Evolutionary conservation across 1,140 invertebrate species (phyloP), one percentile per base, ranked within the genome.

Genomic region (Pteromalus puparum): DNA sequence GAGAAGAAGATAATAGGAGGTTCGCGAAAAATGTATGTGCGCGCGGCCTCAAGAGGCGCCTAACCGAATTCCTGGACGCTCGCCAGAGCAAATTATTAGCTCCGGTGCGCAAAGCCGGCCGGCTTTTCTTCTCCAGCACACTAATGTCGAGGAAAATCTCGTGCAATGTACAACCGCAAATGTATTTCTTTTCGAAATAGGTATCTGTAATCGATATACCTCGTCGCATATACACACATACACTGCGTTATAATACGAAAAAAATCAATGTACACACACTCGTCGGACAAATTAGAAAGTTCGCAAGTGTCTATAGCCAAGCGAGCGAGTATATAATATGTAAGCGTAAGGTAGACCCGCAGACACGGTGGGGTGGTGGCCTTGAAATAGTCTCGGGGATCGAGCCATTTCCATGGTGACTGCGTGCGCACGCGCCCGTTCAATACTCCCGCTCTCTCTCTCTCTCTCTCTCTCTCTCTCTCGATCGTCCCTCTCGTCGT

Each of bases 61-160:
- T 87, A 80, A 83, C 82, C 86, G 80, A 84, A 87, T 87, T 87
- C 86, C 81, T 84, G 86, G 86, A 85, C 82, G 68, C 78, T 38
- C 65, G 86, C 86, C 82, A 82, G 79, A 26, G 81, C 84, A 86
- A 86, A 87, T 82, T 77, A 84, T 81, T 85, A 48, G 72, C 68
- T 72, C 26, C 77, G 0, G 6, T n/a, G 75, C 76, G 42, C 28
- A 65, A 68, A 61, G 53, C 53, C 53, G 53, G 53, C 76, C 68
- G 38, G 42, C 26, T 53, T 81, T 81, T 74, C 73, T 30, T 46
- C 78, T 24, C 6, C 12, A 18, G 34, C 30, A 21, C 7, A 21
- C 53, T 53, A 53, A 53, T 53, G 13, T 53, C 48, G 53, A n/a
- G 53, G 53, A 61, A 61, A 61, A 61, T 61, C 53, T 61, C 28